Evolutionary conservation across 2,888 invertebrate genomes (phyloP), one percentile per base, ranked within the genome.

Genomic region (Aelia acuminata): DNA sequence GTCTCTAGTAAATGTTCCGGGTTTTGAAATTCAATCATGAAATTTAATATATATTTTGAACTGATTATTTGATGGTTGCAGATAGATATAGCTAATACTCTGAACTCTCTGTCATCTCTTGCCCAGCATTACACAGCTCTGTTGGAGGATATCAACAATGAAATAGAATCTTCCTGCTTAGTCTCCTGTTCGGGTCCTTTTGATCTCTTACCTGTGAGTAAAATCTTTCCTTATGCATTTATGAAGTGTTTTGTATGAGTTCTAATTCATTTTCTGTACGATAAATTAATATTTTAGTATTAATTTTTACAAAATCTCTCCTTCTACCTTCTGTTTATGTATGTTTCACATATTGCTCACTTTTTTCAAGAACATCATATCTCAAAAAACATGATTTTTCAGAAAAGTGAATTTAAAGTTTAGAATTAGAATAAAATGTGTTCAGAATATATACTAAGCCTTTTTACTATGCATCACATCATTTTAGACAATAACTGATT

Each of bases 131-230:
- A 90, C 84, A 89, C 89, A 22, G 88, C 89, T 35, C 80, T 90
- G 49, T 70, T 90, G 75, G 90, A 90, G 57, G 90, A 90, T 50
- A 90, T 90, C 47, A 89, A 90, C 63, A 89, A 89, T 86, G 90
- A 88, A 70, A 89, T 89, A 39, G 89, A 89, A 85, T 86, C 84
- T 10, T 75, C 70, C 53, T 88, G 85, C 22, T 26, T 63, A 13
- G 50, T 63, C 13, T 88, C 90, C 35, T 85, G 89, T 47, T 91
- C 90, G 70, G 91, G 91, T 20, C 89, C 90, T 2, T 91, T 91
- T 70, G 89, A 89, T 31, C 88, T 84, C n/a, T 90, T 91, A 11
- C 91, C 91, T 75, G 91, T 91, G 90, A 88, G 90, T 89, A 70
- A 31, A 70, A 35, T 10, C 7, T 20, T 35, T 70, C 35, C 7